Evolutionary conservation across 2,888 invertebrate species (phyloP).

Genomic region (Thumatha senex): DNA sequence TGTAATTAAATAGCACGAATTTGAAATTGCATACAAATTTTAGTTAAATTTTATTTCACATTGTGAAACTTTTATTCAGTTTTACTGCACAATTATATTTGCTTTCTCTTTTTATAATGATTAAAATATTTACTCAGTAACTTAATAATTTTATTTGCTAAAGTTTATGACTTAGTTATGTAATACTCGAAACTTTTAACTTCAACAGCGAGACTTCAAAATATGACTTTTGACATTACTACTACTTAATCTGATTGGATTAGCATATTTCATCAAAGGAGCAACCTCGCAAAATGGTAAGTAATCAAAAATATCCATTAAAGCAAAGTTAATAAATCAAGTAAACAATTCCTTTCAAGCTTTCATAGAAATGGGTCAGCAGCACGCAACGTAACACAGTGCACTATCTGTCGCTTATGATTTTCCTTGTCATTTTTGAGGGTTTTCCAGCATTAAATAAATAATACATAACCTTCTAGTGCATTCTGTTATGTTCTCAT

Average conservation of each 20-base stretch:
- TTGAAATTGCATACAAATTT: too few species aligned
- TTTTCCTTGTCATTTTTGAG: neutral
- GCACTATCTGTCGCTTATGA: neutral
- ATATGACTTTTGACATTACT: neutral
- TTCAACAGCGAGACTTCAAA: too few species aligned
- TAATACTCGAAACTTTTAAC: neutral
- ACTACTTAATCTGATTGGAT: neutral
- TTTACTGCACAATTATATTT: too few species aligned
- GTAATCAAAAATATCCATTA: conserved; percentile 5
- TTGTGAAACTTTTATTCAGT: too few species aligned
- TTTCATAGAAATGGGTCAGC: conserved; percentile 7
- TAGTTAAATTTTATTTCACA: too few species aligned
- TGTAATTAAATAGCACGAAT: too few species aligned
- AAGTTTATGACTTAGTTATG: neutral
- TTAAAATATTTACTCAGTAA: neutral
- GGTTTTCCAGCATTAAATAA: too few species aligned
- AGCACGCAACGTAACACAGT: conserved; percentile 1
- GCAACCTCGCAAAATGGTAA: neutral
- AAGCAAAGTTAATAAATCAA: conserved; percentile 10
- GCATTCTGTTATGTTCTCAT: too few species aligned
- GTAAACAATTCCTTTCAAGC: conserved; percentile 4
- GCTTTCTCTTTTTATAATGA: neutral
- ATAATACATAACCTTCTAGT: too few species aligned
- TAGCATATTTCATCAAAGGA: neutral
- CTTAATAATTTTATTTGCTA: neutral